Conservation (phyloP, 1,140 invertebrate species). For the Bombus cullumanus region DNA sequence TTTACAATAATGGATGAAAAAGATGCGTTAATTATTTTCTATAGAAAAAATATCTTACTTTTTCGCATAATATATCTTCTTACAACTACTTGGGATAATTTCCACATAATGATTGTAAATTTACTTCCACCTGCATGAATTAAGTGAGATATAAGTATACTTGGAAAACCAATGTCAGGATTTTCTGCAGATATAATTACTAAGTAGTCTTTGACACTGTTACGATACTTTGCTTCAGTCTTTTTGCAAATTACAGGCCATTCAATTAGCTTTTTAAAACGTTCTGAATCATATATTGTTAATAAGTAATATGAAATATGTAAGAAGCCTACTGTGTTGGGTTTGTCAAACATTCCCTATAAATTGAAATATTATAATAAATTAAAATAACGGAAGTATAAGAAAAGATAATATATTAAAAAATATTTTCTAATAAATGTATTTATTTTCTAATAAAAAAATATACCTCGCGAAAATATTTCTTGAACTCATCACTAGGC, state of each 20-base stretch:
- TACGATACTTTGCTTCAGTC: constrained; percentile 80
- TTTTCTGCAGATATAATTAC: constrained; percentile 70
- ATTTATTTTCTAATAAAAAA: neutral
- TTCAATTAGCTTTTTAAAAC: constrained; percentile 79
- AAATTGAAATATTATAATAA: constrained; percentile 47
- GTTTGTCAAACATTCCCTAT: constrained; percentile 83
- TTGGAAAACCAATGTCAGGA: constrained; percentile 71
- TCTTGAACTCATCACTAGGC: constrained; percentile 73
- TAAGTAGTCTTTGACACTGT: constrained; percentile 72
- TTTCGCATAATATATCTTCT: constrained; percentile 63
- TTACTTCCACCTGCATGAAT: constrained; percentile 72
- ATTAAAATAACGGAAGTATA: neutral
- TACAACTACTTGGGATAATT: constrained; percentile 71
- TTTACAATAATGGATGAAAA: constrained; percentile 12
- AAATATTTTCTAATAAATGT: neutral
- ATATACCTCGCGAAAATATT: constrained; percentile 74
- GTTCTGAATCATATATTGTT: constrained; percentile 77
- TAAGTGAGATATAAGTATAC: constrained; percentile 71
- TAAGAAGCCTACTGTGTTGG: constrained; percentile 82
- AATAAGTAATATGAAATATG: constrained; percentile 82
- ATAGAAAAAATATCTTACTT: constrained; percentile 41
- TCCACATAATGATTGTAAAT: constrained; percentile 75
- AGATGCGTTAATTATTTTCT: neutral
- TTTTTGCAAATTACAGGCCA: constrained; percentile 83
- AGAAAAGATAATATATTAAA: neutral